Conservation (phyloP, 1,140 invertebrate genomes). For the Lethocerus indicus region DNA sequence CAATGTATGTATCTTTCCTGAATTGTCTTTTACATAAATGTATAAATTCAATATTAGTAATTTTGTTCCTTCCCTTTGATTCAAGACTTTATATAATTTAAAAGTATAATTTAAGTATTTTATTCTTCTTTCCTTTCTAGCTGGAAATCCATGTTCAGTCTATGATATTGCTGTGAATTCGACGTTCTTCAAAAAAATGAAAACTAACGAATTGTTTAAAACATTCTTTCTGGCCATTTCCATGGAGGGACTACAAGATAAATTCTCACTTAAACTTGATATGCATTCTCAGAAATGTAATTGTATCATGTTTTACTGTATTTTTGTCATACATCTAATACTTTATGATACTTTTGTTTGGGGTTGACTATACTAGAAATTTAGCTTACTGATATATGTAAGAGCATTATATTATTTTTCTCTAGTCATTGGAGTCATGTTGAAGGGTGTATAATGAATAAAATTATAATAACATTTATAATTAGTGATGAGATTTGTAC, state of each 20-base stretch:
- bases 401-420: slow-evolving; percentile 5
- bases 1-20: slow-evolving; percentile 34
- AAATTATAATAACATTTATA: neutral
- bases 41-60: neutral
- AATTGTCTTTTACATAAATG: neutral
- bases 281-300: slow-evolving; percentile 26
- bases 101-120: neutral
- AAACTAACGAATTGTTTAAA: slow-evolving; percentile 46
- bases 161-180: slow-evolving; percentile 65
- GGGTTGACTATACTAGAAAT: neutral
- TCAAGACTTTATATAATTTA: slow-evolving; percentile 1
- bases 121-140: slow-evolving; percentile 22
- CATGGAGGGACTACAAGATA: slow-evolving; percentile 55
- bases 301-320: slow-evolving; percentile 1
- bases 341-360: neutral
- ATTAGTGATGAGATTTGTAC: too few relatives aligned
- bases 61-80: neutral
- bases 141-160: slow-evolving; percentile 42
- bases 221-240: slow-evolving; percentile 57
- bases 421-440: neutral
- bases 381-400: neutral
- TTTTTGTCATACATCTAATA: neutral
- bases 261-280: slow-evolving; percentile 48
- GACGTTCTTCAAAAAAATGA: slow-evolving; percentile 47
- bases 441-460: neutral